Evolutionary conservation across 2,888 invertebrate genomes (phyloP).

Genomic region (Papilio demoleus): DNA sequence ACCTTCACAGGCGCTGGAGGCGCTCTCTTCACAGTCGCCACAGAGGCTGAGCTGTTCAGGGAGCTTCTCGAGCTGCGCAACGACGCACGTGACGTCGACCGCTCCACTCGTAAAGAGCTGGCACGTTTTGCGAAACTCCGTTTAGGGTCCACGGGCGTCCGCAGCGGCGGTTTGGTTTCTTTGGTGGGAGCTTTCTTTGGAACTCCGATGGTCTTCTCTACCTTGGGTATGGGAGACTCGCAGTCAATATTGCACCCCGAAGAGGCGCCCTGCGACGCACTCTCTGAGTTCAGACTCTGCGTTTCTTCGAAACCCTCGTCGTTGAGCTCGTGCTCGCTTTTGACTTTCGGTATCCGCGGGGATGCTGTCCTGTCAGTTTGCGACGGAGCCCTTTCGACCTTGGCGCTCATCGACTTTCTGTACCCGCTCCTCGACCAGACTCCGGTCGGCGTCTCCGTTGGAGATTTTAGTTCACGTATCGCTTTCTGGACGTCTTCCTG

Average conservation of each 20-base stretch:
- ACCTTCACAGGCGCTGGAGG: slow-evolving; percentile 77
- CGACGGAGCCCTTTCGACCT: slow-evolving; percentile 55
- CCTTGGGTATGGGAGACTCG: slow-evolving; percentile 80
- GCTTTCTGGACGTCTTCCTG: slow-evolving; percentile 88
- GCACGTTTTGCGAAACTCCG: slow-evolving; percentile 65
- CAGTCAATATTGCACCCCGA: slow-evolving; percentile 88
- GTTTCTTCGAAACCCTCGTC: slow-evolving; percentile 97
- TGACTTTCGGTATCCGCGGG: slow-evolving; percentile 80
- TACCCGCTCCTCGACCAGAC: slow-evolving; percentile 82
- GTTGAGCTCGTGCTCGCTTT: slow-evolving; percentile 88
- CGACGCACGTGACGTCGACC: slow-evolving; percentile 91
- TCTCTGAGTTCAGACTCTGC: slow-evolving; percentile 93
- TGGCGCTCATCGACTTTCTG: slow-evolving; percentile 65
- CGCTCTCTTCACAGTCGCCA: slow-evolving; percentile 90
- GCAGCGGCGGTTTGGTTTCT: slow-evolving; percentile 73
- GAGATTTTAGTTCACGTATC: slow-evolving; percentile 85
- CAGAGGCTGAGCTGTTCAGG: slow-evolving; percentile 91
- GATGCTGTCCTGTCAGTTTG: slow-evolving; percentile 67
- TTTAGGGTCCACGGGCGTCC: slow-evolving; percentile 67
- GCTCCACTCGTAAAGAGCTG: slow-evolving; percentile 85
- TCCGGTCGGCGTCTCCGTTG: slow-evolving; percentile 84
- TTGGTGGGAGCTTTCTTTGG: slow-evolving; percentile 80
- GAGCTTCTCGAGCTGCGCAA: slow-evolving; percentile 92
- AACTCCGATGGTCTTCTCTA: slow-evolving; percentile 64
- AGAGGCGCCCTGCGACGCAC: slow-evolving; percentile 92